phyloP scores from a whole-genome alignment of 2,113 vertebrate genomes.

The Dromas ardeola region DNA sequence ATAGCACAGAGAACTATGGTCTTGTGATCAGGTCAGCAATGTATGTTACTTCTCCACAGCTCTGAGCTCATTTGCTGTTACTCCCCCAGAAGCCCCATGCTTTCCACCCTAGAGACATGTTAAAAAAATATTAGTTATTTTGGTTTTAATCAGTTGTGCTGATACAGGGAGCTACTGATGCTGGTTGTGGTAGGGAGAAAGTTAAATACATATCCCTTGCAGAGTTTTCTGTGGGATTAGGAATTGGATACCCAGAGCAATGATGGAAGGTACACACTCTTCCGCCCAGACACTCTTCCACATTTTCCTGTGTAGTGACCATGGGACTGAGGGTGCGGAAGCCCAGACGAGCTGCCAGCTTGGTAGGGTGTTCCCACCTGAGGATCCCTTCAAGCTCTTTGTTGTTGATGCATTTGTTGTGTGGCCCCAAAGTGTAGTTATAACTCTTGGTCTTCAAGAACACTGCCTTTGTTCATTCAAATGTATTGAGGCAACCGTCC shows the following conservation, averaged over 20 bases:
- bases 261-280: background rate
- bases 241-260: background rate
- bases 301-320: background rate
- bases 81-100: background rate
- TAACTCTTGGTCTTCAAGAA: background rate
- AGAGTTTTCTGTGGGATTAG: background rate
- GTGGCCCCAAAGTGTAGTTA: background rate
- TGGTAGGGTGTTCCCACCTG: background rate
- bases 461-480: background rate
- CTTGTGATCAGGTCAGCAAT: background rate
- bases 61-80: background rate
- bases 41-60: background rate
- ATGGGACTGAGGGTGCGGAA: background rate
- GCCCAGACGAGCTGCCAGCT: background rate
- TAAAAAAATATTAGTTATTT: background rate
- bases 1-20: background rate
- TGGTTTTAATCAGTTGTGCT: background rate
- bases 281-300: background rate
- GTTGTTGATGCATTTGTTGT: background rate
- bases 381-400: background rate
- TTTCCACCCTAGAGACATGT: background rate
- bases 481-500: background rate
- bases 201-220: background rate
- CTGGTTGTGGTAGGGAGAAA: background rate
- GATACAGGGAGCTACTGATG: background rate